Evolutionary conservation across 2,113 vertebrate genomes (phyloP), one percentile per base, ranked within the genome.

Genomic region (Uria lomvia): DNA sequence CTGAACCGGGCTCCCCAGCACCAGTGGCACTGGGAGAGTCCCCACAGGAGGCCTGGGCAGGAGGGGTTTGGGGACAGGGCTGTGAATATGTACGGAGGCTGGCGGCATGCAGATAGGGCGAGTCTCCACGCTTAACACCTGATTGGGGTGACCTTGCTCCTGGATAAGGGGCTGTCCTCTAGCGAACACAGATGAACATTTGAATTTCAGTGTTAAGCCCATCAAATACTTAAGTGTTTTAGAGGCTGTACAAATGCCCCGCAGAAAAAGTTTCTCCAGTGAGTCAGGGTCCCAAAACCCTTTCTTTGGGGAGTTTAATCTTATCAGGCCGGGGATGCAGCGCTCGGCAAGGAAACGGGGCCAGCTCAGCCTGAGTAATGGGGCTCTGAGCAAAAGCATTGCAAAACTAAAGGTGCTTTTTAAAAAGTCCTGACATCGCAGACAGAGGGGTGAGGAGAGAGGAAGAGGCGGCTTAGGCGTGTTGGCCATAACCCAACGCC

Each of bases 251-350:
- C 43, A 43, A 91, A 73, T 71, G 90, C 71, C 24, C 74, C 7
- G 15, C 82, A 91, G 94, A 96, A 75, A 18, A 92, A 63, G 91
- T 59, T 95, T 96, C 94, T 88, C 63, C 62, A 92, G 74, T 97
- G 96, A 97, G 88, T 98, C 96, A 97, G 92, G 95, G 77, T 92
- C 94, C 91, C 95, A 91, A 95, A 95, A 94, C 34, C 78, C 96
- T 96, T 94, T 96, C 89, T 97, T 97, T 93, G 59, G 86, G 74
- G 86, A 79, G 38, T 59, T 98, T 97, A 98, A 98, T 98, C 97
- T 98, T 98, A 98, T 98, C 97, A 81, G 84, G 42, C 60, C 76
- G 70, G 88, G 94, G 95, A 92, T 96, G 94, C 90, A 82, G 70
- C 5, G 3, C 70, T 93, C 71, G 21, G 18, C 15, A 26, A 89